Evolutionary conservation across 2,888 invertebrate species (phyloP), one percentile per base, ranked within the genome.

Genomic region (Pomacea canaliculata): DNA sequence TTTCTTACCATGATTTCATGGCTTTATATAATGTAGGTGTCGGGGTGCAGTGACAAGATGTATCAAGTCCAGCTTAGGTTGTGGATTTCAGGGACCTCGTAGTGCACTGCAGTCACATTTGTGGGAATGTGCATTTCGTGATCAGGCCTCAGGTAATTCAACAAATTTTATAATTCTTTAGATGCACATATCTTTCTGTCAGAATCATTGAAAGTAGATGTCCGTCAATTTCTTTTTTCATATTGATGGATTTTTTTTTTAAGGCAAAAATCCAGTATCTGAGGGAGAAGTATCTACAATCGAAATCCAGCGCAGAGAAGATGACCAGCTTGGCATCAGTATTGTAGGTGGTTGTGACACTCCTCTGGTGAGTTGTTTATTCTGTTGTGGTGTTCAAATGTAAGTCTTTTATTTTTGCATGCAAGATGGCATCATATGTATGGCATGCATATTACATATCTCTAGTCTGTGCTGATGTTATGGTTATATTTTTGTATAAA

Each of bases 341-440:
- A 89, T 92, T 70, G 92, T 92, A 13, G 92, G 92, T 16, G 92
- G 92, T 9, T 89, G 89, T 79, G 92, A 92, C 83, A 92, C 92
- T 12, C 92, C 92, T 51, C 84, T 92, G 87, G 92, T 92, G 83
- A 87, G 90, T 85, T 46, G 19, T 27, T 37, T 37, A 37, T 37
- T 37, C 51, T 56, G 1, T 7, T 56, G 16, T 13, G 51, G 8
- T 56, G 51, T 56, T 56, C 51, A 10, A 56, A 56, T 56, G 51
- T 56, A 56, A 56, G 51, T 7, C 51, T 56, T 37, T 37, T 56
- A 56, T 56, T 56, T 56, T 56, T 10, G 12, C 12, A 56, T 56
- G 51, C 51, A 13, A 16, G 12, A 56, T 56, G 51, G 3, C 1
- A 56, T 56, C 37, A 37, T 37, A 37, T 37, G 37, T 5, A 37